These are phyloP conservation scores for Isichthys henryi DNA, from an alignment of 2,113 vertebrate species.

Conservation along the genomic window DNA sequence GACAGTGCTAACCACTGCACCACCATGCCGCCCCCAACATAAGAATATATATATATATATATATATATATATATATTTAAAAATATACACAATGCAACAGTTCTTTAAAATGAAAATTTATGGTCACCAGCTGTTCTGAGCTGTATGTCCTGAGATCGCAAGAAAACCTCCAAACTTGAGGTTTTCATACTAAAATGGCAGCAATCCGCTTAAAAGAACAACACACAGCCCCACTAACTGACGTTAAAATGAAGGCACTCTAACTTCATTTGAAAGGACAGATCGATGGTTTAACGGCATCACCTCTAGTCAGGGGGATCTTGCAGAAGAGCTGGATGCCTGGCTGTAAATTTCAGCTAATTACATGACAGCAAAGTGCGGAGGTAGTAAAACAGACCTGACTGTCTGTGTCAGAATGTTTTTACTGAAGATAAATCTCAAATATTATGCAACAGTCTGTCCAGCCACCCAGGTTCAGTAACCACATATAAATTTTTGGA, in stretches of 20 bases:
- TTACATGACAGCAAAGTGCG: background rate
- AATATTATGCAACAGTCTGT: background rate
- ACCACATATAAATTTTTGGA: background rate
- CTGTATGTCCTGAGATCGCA: background rate
- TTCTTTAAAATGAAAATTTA: background rate
- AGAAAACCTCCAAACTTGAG: background rate
- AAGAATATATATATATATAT: too few species aligned
- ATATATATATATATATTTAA: background rate
- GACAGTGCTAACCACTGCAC: too few species aligned
- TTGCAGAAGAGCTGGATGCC: background rate
- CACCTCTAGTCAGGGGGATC: background rate
- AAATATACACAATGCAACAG: background rate
- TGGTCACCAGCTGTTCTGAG: background rate
- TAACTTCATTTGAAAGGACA: background rate
- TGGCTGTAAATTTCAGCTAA: background rate
- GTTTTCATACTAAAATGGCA: too few species aligned
- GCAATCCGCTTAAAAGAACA: too few species aligned
- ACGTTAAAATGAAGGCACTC: too few species aligned
- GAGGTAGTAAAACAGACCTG: background rate
- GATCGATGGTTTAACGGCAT: background rate
- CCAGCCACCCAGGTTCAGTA: background rate
- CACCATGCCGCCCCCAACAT: too few species aligned
- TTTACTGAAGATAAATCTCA: background rate
- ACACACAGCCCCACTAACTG: too few species aligned
- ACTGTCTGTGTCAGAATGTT: background rate